phyloP scores from a whole-genome alignment of 2,113 vertebrate genomes.

The Nothocercus julius region DNA sequence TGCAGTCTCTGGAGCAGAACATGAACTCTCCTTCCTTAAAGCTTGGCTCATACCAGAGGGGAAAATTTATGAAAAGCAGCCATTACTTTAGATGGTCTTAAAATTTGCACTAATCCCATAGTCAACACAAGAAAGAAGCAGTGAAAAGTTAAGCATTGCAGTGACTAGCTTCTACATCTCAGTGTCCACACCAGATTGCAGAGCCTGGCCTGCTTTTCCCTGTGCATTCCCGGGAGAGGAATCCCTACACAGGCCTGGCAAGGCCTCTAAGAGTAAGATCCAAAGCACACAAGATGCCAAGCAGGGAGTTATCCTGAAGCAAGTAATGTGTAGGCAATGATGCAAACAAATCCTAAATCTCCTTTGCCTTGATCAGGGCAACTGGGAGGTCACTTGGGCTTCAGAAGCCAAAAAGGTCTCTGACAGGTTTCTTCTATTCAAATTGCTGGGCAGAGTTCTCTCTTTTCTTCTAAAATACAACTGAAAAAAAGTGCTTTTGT shows the following conservation, averaged over 20 bases:
- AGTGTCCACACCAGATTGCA: rapidly evolving
- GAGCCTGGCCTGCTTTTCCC: neutral
- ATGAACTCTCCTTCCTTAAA: neutral
- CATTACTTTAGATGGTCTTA: neutral
- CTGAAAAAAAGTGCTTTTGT: neutral
- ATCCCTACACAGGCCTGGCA: neutral
- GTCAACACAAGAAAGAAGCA: neutral
- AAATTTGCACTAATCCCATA: neutral
- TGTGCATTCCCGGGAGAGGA: neutral
- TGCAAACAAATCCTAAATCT: neutral
- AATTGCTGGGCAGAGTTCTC: neutral
- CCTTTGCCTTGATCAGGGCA: neutral
- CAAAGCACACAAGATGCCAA: neutral
- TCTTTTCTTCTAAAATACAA: neutral
- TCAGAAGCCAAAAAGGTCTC: neutral
- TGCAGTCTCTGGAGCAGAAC: neutral
- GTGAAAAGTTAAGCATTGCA: neutral
- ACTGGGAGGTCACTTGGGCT: neutral
- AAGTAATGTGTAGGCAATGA: neutral
- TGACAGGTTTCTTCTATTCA: neutral
- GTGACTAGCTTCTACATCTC: neutral
- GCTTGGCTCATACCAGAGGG: neutral
- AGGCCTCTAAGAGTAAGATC: neutral
- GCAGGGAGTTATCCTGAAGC: neutral
- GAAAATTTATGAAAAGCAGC: neutral